phyloP scores from a whole-genome alignment of 2,797 vertebrate species.

The Tolypeutes matacus region DNA sequence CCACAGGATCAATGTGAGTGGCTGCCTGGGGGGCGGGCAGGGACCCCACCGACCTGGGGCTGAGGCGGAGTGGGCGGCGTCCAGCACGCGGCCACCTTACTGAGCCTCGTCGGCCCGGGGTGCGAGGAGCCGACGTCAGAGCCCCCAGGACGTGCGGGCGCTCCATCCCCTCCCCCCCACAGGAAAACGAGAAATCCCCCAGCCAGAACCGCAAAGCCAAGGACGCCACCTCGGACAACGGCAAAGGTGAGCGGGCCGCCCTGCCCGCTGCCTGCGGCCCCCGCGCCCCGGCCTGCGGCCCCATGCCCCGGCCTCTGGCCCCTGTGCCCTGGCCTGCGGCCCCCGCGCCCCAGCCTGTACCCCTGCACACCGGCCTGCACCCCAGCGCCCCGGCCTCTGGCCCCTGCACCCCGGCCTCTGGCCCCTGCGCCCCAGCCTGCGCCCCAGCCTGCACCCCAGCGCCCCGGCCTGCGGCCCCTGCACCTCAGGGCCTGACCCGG shows the following conservation, averaged over 20 bases:
- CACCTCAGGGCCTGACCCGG: too few species aligned
- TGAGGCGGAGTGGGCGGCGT: too few species aligned
- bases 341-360: neutral
- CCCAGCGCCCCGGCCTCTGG: too few species aligned
- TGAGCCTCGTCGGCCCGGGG: too few species aligned
- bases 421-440: too few species aligned
- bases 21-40: accelerated
- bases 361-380: too few species aligned
- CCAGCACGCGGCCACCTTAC: too few species aligned
- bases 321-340: neutral
- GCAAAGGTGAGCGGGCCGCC: constrained; percentile 92
- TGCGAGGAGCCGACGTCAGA: neutral
- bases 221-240: constrained; percentile 96
- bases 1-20: constrained; percentile 97
- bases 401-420: too few species aligned
- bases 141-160: accelerated
- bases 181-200: constrained; percentile 99
- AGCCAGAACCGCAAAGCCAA: constrained; percentile 99
- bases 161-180: neutral
- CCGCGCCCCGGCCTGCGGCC: accelerated
- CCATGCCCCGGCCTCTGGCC: too few species aligned
- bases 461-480: too few species aligned
- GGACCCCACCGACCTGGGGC: too few species aligned
- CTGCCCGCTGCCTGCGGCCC: accelerated
- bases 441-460: too few species aligned